Conservation (phyloP, 2,888 invertebrate species). For the Hyppa rectilinea region DNA sequence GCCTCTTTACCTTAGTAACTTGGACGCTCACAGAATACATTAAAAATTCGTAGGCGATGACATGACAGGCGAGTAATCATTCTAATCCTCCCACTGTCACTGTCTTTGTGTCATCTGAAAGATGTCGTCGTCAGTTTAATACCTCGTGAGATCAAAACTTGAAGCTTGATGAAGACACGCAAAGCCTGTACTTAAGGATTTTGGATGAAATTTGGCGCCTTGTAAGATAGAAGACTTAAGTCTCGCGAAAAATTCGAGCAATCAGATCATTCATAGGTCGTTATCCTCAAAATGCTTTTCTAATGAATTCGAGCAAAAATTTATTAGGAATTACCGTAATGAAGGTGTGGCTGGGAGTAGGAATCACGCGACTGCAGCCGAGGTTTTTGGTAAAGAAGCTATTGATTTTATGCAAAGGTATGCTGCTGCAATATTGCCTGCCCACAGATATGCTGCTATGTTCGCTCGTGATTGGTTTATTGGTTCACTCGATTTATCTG, state of each 20-base stretch:
- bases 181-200: conserved; percentile 36
- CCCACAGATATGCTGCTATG: conserved; percentile 26
- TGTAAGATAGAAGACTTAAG: conserved; percentile 11
- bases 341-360: conserved; percentile 29
- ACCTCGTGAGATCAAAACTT: conserved; percentile 22
- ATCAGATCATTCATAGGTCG: conserved; percentile 27
- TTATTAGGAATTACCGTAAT: conserved; percentile 39
- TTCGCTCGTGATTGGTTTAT: conserved; percentile 49
- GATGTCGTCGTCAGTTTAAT: conserved; percentile 21
- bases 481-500: conserved; percentile 27
- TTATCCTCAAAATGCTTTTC: conserved; percentile 35
- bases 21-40: conserved; percentile 7
- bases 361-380: conserved; percentile 53
- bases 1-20: conserved; percentile 28
- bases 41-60: background rate
- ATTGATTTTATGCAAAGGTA: conserved; percentile 68
- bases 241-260: conserved; percentile 12
- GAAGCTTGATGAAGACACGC: conserved; percentile 17
- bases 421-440: conserved; percentile 59
- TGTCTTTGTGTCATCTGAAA: conserved; percentile 25
- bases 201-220: conserved; percentile 2
- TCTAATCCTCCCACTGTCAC: conserved; percentile 30
- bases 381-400: conserved; percentile 54
- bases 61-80: conserved; percentile 15
- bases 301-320: conserved; percentile 36